These are phyloP conservation scores for Ictidomys tridecemlineatus DNA, from an alignment of 2,113 vertebrate species.

Conservation along the genomic window DNA sequence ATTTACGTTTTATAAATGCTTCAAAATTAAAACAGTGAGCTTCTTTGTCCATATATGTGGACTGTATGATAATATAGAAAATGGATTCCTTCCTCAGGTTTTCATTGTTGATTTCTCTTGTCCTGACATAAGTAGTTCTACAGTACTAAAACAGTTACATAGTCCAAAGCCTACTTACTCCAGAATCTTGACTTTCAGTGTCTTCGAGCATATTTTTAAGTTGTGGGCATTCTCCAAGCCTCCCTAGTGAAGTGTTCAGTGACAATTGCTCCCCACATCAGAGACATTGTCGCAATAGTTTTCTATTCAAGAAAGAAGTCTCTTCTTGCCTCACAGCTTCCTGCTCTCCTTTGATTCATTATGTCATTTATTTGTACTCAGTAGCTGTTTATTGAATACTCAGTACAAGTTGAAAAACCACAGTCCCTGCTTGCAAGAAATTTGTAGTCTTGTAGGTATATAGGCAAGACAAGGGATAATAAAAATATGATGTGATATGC, in stretches of 20 bases:
- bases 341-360: conserved; percentile 39
- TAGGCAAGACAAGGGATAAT: conserved; percentile 25
- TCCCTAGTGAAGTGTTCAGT: background rate
- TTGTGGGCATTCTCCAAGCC: background rate
- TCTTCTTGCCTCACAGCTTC: conserved; percentile 11
- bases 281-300: conserved; percentile 14
- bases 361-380: conserved; percentile 60
- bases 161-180: background rate
- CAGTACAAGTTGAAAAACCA: background rate
- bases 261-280: background rate
- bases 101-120: conserved; percentile 45
- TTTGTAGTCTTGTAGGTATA: background rate
- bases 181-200: background rate
- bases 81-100: background rate
- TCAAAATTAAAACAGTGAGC: background rate
- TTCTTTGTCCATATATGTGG: background rate
- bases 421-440: background rate
- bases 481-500: conserved; percentile 18
- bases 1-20: conserved; percentile 43
- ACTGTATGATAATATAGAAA: background rate
- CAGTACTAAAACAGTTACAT: background rate
- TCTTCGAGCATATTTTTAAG: fast-evolving
- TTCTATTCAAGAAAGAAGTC: conserved; percentile 11
- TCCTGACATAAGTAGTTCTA: background rate
- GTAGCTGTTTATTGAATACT: conserved; percentile 40